Conservation (phyloP, 2,797 vertebrate species). For the Brachyalestes nurse region DNA sequence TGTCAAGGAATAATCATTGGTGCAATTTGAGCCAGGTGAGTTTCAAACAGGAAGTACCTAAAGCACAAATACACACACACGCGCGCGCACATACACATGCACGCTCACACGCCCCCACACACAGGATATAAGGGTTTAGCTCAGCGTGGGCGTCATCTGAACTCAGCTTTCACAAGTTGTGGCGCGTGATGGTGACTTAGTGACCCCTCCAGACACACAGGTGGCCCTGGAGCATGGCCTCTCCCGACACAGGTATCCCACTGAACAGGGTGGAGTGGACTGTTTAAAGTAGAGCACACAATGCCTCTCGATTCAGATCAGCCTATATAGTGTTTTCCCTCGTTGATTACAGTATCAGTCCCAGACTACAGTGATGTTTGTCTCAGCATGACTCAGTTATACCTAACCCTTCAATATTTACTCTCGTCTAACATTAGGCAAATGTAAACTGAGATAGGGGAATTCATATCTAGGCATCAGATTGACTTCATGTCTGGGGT, state of each 20-base stretch:
- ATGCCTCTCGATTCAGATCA: slow-evolving; percentile 4
- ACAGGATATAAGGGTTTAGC: slow-evolving; percentile 53
- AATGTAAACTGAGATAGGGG: background rate
- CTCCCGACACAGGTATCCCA: slow-evolving; percentile 41
- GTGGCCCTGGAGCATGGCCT: slow-evolving; percentile 35
- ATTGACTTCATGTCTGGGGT: background rate
- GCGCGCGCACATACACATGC: slow-evolving; percentile 29
- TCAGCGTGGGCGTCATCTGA: slow-evolving; percentile 47
- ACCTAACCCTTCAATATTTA: slow-evolving; percentile 20
- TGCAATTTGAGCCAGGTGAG: slow-evolving; percentile 47
- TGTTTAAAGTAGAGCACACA: slow-evolving; percentile 20
- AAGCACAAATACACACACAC: slow-evolving; percentile 37
- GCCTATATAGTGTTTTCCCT: background rate
- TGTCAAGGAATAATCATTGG: slow-evolving; percentile 50
- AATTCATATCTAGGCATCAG: slow-evolving; percentile 8
- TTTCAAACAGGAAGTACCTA: slow-evolving; percentile 50
- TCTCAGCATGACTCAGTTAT: slow-evolving; percentile 12
- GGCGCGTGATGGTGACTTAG: slow-evolving; percentile 76
- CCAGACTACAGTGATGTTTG: slow-evolving; percentile 17
- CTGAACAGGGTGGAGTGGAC: slow-evolving; percentile 39
- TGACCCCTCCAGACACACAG: slow-evolving; percentile 59
- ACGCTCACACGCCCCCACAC: slow-evolving; percentile 34
- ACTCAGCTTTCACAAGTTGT: slow-evolving; percentile 72
- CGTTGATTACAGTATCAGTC: background rate
- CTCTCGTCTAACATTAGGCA: background rate